Evolutionary conservation across 2,888 invertebrate species (phyloP), one percentile per base, ranked within the genome.

Genomic region (Aproaerema taeniolella): DNA sequence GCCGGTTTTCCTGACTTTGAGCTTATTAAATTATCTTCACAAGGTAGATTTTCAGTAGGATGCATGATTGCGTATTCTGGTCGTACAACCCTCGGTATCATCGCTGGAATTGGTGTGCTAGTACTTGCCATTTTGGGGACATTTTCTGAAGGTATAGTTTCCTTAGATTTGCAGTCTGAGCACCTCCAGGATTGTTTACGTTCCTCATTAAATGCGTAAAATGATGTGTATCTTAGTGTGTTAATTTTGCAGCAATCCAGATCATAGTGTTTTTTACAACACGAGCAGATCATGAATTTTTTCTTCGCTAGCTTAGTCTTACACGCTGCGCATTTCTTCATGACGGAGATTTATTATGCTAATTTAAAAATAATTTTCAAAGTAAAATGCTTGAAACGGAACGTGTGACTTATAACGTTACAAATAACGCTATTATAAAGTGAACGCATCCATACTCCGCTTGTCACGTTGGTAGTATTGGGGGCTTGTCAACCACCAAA

Each of bases 261-360:
- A 9, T 28, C 9, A 9, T 7, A 28, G n/a, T 28, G 4, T 28
- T 10, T 28, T 28, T 28, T 28, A 28, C 10, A 28, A 7, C 5
- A 3, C n/a, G 10, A 28, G 28, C 28, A 10, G 40, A 29, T 36
- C 42, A 38, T 29, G 42, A 13, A 42, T 38, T 44, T 41, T 4
- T 20, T 20, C n/a, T n/a, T n/a, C n/a, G n/a, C n/a, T n/a, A n/a
- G n/a, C n/a, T n/a, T n/a, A n/a, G n/a, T n/a, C n/a, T n/a, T n/a
- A n/a, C n/a, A n/a, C n/a, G n/a, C n/a, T n/a, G n/a, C n/a, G n/a
- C n/a, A n/a, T n/a, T n/a, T n/a, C n/a, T n/a, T n/a, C n/a, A n/a
- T n/a, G n/a, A n/a, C n/a, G n/a, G n/a, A n/a, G n/a, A n/a, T n/a
- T n/a, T n/a, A n/a, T n/a, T n/a, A n/a, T n/a, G n/a, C n/a, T n/a